A percentile compares a stretch with the other conserved stretches of the same genome.
phyloP scores from a whole-genome alignment of 1,140 invertebrate species.

The Trachymyrmex septentrionalis region DNA sequence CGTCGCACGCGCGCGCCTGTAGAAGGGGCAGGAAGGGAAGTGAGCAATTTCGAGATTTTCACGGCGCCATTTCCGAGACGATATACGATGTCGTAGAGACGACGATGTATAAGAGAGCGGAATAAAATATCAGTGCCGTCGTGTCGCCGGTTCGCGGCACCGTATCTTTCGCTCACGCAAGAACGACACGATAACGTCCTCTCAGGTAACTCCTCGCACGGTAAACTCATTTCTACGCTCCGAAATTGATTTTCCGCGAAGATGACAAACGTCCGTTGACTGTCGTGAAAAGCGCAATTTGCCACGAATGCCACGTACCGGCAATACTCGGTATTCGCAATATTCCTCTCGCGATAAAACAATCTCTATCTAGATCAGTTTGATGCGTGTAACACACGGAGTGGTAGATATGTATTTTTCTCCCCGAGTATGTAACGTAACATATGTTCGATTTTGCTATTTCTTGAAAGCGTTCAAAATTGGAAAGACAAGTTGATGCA shows the following conservation, averaged over 20 bases:
- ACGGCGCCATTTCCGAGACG: conserved; percentile 13
- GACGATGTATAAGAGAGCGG: conserved; percentile 17
- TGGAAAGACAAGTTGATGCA: not conserved
- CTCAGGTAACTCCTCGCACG: conserved; percentile 5
- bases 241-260: conserved; percentile 48
- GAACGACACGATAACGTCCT: conserved; percentile 27
- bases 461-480: conserved; percentile 8
- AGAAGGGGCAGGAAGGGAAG: conserved; percentile 16
- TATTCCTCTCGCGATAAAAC: not conserved
- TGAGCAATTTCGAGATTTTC: conserved; percentile 42
- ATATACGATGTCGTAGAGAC: not conserved
- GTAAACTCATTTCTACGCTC: conserved; percentile 34
- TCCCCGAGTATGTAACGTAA: not conserved
- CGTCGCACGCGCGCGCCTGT: not conserved
- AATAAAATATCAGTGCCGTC: conserved; percentile 43
- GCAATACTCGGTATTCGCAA: not conserved
- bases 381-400: not conserved
- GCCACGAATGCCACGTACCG: not conserved
- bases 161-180: conserved; percentile 44
- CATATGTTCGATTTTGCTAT: not conserved
- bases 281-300: conserved; percentile 30
- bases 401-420: not conserved
- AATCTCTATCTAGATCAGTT: not conserved
- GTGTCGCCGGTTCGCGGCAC: not conserved
- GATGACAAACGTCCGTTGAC: conserved; percentile 42